Conservation (phyloP, 2,797 vertebrate genomes). For the Diplodus puntazzo region DNA sequence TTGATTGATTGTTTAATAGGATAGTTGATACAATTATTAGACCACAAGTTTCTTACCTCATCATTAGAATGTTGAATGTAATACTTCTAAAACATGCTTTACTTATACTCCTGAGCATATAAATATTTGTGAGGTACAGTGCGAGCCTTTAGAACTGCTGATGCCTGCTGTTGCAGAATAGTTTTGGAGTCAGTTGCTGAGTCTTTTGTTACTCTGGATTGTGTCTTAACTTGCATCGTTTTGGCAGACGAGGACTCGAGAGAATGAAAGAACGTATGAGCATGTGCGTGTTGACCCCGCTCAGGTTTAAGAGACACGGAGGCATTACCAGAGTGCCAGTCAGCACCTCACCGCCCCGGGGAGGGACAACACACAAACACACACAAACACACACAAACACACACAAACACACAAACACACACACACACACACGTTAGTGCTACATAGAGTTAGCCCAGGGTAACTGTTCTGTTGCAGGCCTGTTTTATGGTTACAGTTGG, state of each 20-base stretch:
- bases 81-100: neutral
- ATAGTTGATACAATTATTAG: no score
- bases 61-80: neutral
- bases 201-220: conserved; percentile 85
- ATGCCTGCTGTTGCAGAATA: conserved; percentile 17
- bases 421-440: conserved; percentile 14
- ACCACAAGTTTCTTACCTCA: neutral
- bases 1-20: neutral
- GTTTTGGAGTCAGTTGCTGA: conserved; percentile 62
- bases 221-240: conserved; percentile 88
- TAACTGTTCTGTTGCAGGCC: conserved; percentile 43
- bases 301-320: conserved; percentile 59
- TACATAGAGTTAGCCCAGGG: conserved; percentile 5
- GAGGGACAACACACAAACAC: conserved; percentile 27
- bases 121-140: neutral
- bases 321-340: conserved; percentile 72
- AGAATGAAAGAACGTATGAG: conserved; percentile 14
- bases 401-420: conserved; percentile 9
- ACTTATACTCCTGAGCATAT: neutral
- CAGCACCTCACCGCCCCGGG: conserved; percentile 53
- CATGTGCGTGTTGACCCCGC: conserved; percentile 28
- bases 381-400: conserved; percentile 15
- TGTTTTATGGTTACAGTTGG: conserved; percentile 46
- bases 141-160: conserved; percentile 23
- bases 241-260: conserved; percentile 79